A percentile compares a stretch with the other conserved stretches of the same genome.
These are phyloP conservation scores for Leucophenga maculata DNA, from an alignment of 2,888 invertebrate genomes.

Conservation along the genomic window DNA sequence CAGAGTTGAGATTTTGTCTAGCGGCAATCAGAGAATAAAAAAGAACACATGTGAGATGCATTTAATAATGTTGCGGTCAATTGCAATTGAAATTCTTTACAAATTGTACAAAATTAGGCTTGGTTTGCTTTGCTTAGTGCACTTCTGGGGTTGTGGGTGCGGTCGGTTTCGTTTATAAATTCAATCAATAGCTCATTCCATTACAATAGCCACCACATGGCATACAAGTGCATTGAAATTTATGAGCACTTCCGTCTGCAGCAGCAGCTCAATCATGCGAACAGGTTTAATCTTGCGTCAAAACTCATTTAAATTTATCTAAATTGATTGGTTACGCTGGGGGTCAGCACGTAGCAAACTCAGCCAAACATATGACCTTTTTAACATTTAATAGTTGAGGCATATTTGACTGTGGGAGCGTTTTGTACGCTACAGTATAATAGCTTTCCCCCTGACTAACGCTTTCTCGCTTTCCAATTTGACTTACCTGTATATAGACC, in stretches of 20 bases:
- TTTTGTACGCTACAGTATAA: no score
- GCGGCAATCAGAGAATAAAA: constrained; percentile 40
- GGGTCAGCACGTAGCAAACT: no score
- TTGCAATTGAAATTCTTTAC: constrained; percentile 50
- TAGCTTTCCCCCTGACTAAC: no score
- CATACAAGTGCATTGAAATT: constrained; percentile 32
- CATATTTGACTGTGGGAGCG: no score
- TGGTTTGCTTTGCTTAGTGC: background rate
- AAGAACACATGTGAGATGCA: constrained; percentile 25
- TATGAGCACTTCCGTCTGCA: constrained; percentile 48
- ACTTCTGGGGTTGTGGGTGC: background rate
- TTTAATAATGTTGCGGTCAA: constrained; percentile 50
- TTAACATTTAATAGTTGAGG: no score
- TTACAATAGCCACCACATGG: background rate
- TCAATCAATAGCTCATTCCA: constrained; percentile 9
- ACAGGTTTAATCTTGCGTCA: constrained; percentile 26
- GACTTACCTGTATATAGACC: constrained; percentile 91
- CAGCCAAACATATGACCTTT: no score
- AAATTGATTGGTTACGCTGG: background rate
- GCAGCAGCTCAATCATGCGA: constrained; percentile 46
- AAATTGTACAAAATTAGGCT: constrained; percentile 12
- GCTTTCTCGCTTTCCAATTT: no score
- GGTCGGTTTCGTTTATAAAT: background rate
- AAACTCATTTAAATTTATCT: constrained; percentile 20
- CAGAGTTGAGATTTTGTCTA: constrained; percentile 95